These are phyloP conservation scores for Synanceia verrucosa DNA, from an alignment of 2,797 vertebrate species.

Conservation along the genomic window DNA sequence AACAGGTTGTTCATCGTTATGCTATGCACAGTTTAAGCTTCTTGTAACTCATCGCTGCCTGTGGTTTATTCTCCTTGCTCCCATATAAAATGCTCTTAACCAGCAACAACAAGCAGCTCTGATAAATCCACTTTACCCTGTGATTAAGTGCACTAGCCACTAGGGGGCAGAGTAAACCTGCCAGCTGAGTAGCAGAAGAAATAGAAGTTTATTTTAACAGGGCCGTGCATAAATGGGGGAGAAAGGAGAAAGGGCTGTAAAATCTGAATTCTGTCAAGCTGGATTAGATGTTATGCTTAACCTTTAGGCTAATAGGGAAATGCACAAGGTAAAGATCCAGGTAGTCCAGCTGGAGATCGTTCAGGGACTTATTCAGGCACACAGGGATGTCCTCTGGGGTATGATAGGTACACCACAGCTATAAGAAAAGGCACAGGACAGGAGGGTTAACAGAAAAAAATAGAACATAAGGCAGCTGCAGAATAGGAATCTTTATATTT, in stretches of 20 bases:
- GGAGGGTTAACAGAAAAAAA: not conserved
- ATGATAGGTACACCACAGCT: conserved; percentile 79
- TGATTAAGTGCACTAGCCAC: no score
- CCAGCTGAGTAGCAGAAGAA: no score
- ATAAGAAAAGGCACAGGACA: not conserved
- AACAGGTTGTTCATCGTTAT: not conserved
- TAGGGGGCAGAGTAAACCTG: no score
- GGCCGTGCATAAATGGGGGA: no score
- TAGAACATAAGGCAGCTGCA: not conserved
- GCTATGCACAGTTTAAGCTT: no score
- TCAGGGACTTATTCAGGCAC: conserved; percentile 78
- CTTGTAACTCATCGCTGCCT: not conserved
- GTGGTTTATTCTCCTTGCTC: not conserved
- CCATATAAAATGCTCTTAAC: no score
- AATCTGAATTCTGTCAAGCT: not conserved
- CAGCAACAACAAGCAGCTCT: no score
- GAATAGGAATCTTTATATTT: not conserved
- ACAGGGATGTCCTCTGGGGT: conserved; percentile 75
- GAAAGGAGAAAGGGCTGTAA: not conserved
- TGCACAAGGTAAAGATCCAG: conserved; percentile 84
- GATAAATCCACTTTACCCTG: no score
- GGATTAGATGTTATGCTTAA: conserved; percentile 15
- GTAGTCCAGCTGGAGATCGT: conserved; percentile 81
- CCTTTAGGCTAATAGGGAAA: conserved; percentile 82
- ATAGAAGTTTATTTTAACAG: no score